Evolutionary conservation across 2,113 vertebrate genomes (phyloP), one percentile per base, ranked within the genome.

Genomic region (Lepidothrix coronata): DNA sequence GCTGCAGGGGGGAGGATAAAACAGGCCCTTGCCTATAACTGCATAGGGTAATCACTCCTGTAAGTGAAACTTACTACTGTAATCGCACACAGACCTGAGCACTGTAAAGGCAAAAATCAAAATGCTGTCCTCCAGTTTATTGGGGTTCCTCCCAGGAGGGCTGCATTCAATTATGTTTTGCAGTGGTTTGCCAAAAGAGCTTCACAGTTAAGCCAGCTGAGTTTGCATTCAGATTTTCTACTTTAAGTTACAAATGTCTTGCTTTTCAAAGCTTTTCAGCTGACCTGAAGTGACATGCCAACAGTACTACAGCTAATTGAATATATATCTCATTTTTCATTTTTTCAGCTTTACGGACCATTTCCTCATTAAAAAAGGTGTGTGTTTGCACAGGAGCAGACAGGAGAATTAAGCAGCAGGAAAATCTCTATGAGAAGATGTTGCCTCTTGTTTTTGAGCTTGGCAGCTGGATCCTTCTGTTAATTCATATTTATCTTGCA

Each of bases 161-260:
- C 80, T 91, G 62, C 51, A 90, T 97, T 97, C 82, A 91, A 85
- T 97, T 97, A 95, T 80, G 76, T 58, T 94, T 95, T 93, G 75
- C 74, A 28, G 90, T 87, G 88, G 62, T 91, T 89, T 95, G 57
- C 93, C 92, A 86, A 70, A 96, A 91, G 88, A 71, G 61, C 59
- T 93, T 96, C 96, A 35, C 87, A 76, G 39, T 91, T 95, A 91
- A 96, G 59, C 51, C 54, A 93, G 39, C 92, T 90, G 82, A 82
- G 81, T 93, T 95, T 96, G 66, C 93, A 92, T 96, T 95, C 80
- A 78, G 37, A 85, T 95, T 96, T 97, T 91, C 78, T 95, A 39
- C 84, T 96, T 93, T 66, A 83, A 78, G 92, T 97, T 93, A 84
- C 65, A 80, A 84, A 66, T 73, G 54, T 90, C 86, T 66, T 88